Percentiles rank a stretch among this genome's conserved stretches.
phyloP scores from a whole-genome alignment of 2,888 invertebrate genomes.

The Saturnia pavonia region DNA sequence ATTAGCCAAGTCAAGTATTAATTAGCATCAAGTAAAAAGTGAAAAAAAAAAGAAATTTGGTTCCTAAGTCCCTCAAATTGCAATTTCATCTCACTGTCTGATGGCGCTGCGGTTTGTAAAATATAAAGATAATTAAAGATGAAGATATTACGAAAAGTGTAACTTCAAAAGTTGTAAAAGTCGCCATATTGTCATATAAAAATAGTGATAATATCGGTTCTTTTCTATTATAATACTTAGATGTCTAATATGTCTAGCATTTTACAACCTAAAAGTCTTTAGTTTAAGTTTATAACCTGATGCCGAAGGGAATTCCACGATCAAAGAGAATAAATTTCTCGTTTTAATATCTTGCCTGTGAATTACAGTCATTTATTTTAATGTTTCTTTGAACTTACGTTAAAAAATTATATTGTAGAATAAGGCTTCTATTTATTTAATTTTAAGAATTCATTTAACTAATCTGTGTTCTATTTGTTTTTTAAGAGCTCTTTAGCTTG shows the following conservation, averaged over 20 bases:
- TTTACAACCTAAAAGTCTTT: constrained; percentile 13
- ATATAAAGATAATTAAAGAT: neutral
- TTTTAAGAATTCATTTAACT: neutral
- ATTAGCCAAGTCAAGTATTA: too few species aligned
- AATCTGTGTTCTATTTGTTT: neutral
- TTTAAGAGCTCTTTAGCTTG: neutral
- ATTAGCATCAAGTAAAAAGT: too few species aligned
- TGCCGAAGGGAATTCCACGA: constrained; percentile 16
- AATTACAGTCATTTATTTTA: constrained; percentile 33
- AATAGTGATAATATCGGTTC: neutral
- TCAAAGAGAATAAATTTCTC: constrained; percentile 19
- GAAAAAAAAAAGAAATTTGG: too few species aligned
- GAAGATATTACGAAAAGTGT: neutral
- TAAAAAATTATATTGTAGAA: neutral
- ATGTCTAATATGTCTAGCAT: neutral
- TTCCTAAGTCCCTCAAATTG: too few species aligned
- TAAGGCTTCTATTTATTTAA: neutral
- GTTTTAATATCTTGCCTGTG: constrained; percentile 26
- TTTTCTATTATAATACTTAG: neutral
- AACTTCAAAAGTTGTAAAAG: neutral
- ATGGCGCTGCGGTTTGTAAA: too few species aligned
- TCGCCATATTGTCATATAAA: neutral
- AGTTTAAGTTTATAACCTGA: constrained; percentile 18
- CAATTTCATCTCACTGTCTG: too few species aligned
- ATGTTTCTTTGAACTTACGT: constrained; percentile 22